Base-by-base conservation (phyloP, 2,888 invertebrate species). In the Nezara viridula region DNA sequence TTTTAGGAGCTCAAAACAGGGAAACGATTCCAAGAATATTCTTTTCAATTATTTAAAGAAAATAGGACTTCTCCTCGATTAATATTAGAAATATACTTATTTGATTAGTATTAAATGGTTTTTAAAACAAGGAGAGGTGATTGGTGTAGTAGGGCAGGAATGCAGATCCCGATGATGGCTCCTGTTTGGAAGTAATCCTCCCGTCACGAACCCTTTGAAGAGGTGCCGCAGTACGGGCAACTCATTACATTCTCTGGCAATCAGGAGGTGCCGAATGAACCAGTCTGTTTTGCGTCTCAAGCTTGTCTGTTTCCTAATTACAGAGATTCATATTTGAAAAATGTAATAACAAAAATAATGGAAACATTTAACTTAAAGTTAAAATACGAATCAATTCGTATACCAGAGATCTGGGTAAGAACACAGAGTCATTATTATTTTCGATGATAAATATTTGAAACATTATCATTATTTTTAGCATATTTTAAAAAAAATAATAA, bases 201-300 rank as follows among this genome's bases (percentile, higher is more conserved):
- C 32, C 32, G 66, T 73, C 66, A 73, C 66, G 66, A 73, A 32
- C 37, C 66, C 66, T 73, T 73, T 73, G 66, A 73, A 37, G 66
- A 37, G 32, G 19, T 19, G 66, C 66, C 66, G 66, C 66, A 19
- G 32, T 32, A 19, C 6, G 37, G 66, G 66, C 66, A 73, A 73
- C 32, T 32, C 32, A 73, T 73, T 73, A 37, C 66, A 19, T 19
- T 21, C 19, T 6, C 66, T 21, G 37, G 32, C 66, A 73, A 73
- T 73, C 66, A 73, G 24, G 66, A 73, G 37, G 66, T 37, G 66
- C 37, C 32, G 66, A 73, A 73, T 19, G 32, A 73, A 37, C 19
- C 37, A 5, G 66, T 37, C 27, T 73, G 37, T 73, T 37, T 73
- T 37, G 27, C 32, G 19, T 16, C 19, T 73, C 19, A 7, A 37